These are phyloP conservation scores for Percopsis transmontana DNA, from an alignment of 2,113 vertebrate species.

Conservation along the genomic window DNA sequence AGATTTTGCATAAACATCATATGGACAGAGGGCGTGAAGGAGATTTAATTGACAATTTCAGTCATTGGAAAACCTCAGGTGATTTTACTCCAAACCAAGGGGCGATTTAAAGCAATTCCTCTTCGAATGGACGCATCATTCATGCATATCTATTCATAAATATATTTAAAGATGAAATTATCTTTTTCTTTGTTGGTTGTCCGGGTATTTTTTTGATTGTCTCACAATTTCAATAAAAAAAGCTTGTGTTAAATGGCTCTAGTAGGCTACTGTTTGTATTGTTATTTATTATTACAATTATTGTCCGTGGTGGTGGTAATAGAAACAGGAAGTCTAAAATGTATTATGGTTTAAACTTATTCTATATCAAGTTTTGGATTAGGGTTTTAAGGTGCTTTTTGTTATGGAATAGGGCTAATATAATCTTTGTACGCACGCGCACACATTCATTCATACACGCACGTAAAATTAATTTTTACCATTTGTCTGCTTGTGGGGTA, in stretches of 20 bases:
- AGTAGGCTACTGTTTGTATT: neutral
- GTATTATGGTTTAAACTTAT: too few relatives aligned
- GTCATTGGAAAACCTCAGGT: conserved; percentile 89
- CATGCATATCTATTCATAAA: conserved; percentile 70
- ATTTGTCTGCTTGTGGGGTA: neutral
- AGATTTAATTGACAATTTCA: conserved; percentile 10
- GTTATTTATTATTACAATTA: conserved; percentile 25
- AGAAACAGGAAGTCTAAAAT: too few relatives aligned
- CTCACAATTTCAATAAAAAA: conserved; percentile 93
- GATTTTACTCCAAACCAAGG: conserved; percentile 86
- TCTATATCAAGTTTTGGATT: too few relatives aligned
- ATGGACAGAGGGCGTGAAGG: conserved; percentile 23
- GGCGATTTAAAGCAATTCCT: conserved; percentile 70
- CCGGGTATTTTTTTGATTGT: conserved; percentile 83
- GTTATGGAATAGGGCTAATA: neutral
- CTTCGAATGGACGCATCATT: conserved; percentile 63
- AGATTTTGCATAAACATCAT: conserved; percentile 62
- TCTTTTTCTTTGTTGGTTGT: conserved; percentile 88
- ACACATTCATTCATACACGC: conserved; percentile 6
- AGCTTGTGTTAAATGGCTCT: conserved; percentile 74
- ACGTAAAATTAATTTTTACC: neutral
- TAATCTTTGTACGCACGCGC: neutral
- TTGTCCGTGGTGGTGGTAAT: too few relatives aligned
- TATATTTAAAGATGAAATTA: conserved; percentile 80
- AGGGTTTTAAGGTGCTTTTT: too few relatives aligned